Evolutionary conservation across 2,113 vertebrate species (phyloP), one percentile per base, ranked within the genome.

Genomic region (Falco punctatus): DNA sequence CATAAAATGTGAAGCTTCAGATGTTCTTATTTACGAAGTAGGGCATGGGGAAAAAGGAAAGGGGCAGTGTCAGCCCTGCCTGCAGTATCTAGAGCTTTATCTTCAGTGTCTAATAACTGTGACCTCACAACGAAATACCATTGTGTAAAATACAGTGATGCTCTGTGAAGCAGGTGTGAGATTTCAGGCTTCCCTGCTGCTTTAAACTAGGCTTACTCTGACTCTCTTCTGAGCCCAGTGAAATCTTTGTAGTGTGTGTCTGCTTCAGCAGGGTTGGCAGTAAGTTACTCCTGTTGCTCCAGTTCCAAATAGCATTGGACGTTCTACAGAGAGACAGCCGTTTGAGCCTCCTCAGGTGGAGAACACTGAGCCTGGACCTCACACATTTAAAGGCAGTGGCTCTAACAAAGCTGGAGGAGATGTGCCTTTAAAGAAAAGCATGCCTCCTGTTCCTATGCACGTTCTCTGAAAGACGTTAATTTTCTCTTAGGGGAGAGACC

Each of bases 171-270:
- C 14, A 90, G 49, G 32, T 54, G 30, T 52, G 66, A 80, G 49
- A 40, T 80, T 94, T 94, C 57, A 71, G 74, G 54, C 74, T 88
- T 88, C 85, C 74, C 65, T 91, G 11, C 55, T 85, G 77, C 88
- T 95, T 94, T 92, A 67, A 92, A 92, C 49, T 49, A 58, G 62
- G 74, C 62, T 94, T 58, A 33, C 51, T 91, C 72, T 94, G 71
- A 66, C 66, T 88, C 52, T 89, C 38, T 77, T 90, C 74, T 83
- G 57, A 96, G 75, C 54, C 58, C 44, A 54, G 33, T 33, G 88
- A 88, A 86, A 35, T 80, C 82, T 95, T 90, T 92, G 82, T 80
- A 90, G 40, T 57, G 18, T 48, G n/a, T 40, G 26, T 32, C 74
- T 17, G 30, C 71, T 80, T 88, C 82, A 71, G 73, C 90, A 92